Conservation (phyloP, 2,888 invertebrate genomes). For the Epirrita christyi region DNA sequence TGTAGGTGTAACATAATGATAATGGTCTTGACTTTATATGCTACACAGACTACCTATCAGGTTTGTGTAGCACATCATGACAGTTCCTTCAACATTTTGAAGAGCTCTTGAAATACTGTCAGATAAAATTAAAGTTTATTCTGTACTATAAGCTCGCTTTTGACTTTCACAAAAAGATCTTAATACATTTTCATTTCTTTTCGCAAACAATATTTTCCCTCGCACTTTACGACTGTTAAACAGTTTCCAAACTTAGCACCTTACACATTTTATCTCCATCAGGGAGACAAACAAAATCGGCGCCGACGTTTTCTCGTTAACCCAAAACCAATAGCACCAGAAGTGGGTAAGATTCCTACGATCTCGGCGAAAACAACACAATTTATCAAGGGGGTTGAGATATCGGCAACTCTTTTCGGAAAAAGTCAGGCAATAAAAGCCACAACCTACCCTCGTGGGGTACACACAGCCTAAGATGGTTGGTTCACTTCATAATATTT, state of each 20-base stretch:
- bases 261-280: conserved; percentile 28
- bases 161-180: neutral
- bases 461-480: conserved; percentile 1
- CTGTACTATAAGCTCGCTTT: too few species aligned
- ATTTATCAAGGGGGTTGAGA: conserved; percentile 79
- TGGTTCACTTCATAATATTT: neutral
- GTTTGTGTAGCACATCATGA: too few species aligned
- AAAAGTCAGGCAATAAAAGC: conserved; percentile 70
- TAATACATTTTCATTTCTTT: conserved; percentile 2
- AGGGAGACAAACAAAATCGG: conserved; percentile 61
- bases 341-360: conserved; percentile 49
- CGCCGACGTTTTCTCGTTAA: conserved; percentile 58
- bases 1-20: neutral
- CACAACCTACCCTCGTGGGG: conserved; percentile 44
- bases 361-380: conserved; percentile 78
- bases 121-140: too few species aligned
- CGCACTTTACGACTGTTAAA: conserved; percentile 41
- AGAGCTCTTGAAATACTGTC: too few species aligned
- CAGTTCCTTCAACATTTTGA: too few species aligned
- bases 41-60: too few species aligned
- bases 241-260: conserved; percentile 41
- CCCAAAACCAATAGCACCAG: conserved; percentile 30
- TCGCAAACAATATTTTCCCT: conserved; percentile 23
- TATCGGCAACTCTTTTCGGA: conserved; percentile 58
- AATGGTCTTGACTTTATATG: neutral